Evolutionary conservation across 2,888 invertebrate species (phyloP).

Genomic region (Erynnis tages): DNA sequence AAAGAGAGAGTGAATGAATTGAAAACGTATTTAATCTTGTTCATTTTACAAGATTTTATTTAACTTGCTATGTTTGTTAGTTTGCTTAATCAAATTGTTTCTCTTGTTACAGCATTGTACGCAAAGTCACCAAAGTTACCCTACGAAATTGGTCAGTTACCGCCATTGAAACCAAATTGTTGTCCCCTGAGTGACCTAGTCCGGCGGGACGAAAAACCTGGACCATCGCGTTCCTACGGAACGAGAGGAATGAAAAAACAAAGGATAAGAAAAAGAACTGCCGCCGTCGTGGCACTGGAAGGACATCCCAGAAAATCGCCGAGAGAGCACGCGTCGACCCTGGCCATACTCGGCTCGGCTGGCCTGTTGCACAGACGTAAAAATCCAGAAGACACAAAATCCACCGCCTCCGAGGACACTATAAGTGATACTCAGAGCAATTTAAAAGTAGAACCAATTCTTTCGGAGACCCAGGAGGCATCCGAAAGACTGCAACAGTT

Average conservation of each 20-base stretch:
- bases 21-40: too few species aligned
- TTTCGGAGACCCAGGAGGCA: slow-evolving; percentile 59
- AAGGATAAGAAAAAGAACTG: slow-evolving; percentile 57
- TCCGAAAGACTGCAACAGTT: slow-evolving; percentile 70
- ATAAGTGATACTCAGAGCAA: slow-evolving; percentile 61
- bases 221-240: slow-evolving; percentile 64
- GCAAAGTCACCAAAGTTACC: slow-evolving; percentile 86
- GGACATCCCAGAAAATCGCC: slow-evolving; percentile 91
- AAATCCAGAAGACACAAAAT: slow-evolving; percentile 65
- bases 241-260: slow-evolving; percentile 70
- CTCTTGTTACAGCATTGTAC: slow-evolving; percentile 72
- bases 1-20: too few species aligned
- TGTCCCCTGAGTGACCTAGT: slow-evolving; percentile 74
- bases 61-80: too few species aligned
- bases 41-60: too few species aligned
- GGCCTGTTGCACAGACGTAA: slow-evolving; percentile 82
- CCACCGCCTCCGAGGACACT: slow-evolving; percentile 72
- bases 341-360: slow-evolving; percentile 87
- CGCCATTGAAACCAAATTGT: slow-evolving; percentile 81
- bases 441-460: slow-evolving; percentile 51
- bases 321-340: slow-evolving; percentile 92
- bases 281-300: slow-evolving; percentile 59
- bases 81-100: too few species aligned
- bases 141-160: slow-evolving; percentile 86
- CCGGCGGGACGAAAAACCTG: slow-evolving; percentile 63